Evolutionary conservation across 2,113 vertebrate genomes (phyloP).

Genomic region (Thymallus thymallus): DNA sequence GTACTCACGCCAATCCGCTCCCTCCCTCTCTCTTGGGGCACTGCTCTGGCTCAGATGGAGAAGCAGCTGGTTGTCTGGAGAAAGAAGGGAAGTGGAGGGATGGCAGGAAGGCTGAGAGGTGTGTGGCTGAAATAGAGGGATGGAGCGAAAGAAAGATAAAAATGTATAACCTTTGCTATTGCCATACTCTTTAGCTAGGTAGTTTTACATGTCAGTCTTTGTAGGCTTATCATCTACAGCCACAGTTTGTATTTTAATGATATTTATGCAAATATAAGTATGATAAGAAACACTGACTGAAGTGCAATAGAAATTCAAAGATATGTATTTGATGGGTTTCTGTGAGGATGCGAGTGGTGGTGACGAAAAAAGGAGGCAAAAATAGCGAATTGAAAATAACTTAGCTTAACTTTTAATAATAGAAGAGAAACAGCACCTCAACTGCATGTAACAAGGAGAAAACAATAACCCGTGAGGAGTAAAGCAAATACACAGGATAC

Average conservation of each 20-base stretch:
- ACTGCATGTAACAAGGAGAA: no score
- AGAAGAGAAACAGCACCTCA: no score
- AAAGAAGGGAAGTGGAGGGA: not conserved
- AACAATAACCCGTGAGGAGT: no score
- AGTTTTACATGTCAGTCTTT: constrained; percentile 23
- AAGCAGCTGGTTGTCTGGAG: constrained; percentile 62
- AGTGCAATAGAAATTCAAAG: not conserved
- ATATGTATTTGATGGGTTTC: not conserved
- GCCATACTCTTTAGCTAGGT: constrained; percentile 10
- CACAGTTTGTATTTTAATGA: not conserved
- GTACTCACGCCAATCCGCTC: constrained; percentile 61
- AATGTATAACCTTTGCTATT: not conserved
- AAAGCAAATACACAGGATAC: no score
- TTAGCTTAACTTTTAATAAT: no score
- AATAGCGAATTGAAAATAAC: no score
- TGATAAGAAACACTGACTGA: not conserved
- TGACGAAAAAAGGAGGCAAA: no score
- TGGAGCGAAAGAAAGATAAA: constrained; percentile 22
- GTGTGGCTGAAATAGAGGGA: constrained; percentile 9
- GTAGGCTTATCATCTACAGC: not conserved
- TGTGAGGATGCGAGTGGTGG: no score
- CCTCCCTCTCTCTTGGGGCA: constrained; percentile 39
- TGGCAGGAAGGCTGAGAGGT: not conserved
- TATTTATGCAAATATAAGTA: not conserved
- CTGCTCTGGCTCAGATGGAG: constrained; percentile 22